phyloP scores from a whole-genome alignment of 2,113 vertebrate species.

The Notechis scutatus region DNA sequence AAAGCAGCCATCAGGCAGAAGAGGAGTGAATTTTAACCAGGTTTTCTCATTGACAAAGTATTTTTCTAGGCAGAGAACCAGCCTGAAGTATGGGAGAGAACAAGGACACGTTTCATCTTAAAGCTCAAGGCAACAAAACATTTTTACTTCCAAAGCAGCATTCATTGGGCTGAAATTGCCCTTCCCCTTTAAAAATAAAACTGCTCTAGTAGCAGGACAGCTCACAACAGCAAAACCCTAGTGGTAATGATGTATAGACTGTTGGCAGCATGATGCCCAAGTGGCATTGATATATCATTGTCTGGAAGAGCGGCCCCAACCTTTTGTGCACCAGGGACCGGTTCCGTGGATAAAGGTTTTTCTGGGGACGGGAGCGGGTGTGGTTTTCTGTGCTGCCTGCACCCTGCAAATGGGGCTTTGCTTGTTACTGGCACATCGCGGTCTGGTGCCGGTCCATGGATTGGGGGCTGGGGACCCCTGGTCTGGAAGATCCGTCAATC shows the following conservation, averaged over 20 bases:
- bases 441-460: neutral
- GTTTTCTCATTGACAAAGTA: neutral
- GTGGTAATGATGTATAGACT: neutral
- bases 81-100: neutral
- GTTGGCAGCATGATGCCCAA: neutral
- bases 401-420: neutral
- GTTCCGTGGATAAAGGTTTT: no score
- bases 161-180: neutral
- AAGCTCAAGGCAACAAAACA: neutral
- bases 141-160: neutral
- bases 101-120: neutral
- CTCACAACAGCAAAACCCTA: neutral
- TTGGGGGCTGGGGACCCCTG: no score
- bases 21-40: neutral
- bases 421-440: neutral
- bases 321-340: no score
- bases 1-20: neutral
- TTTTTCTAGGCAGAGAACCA: neutral
- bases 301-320: neutral
- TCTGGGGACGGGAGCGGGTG: no score
- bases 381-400: no score
- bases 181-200: neutral
- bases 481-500: neutral
- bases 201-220: neutral
- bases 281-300: neutral